Conservation (phyloP, 2,113 vertebrate species). For the Pelecanoides urinatrix region DNA sequence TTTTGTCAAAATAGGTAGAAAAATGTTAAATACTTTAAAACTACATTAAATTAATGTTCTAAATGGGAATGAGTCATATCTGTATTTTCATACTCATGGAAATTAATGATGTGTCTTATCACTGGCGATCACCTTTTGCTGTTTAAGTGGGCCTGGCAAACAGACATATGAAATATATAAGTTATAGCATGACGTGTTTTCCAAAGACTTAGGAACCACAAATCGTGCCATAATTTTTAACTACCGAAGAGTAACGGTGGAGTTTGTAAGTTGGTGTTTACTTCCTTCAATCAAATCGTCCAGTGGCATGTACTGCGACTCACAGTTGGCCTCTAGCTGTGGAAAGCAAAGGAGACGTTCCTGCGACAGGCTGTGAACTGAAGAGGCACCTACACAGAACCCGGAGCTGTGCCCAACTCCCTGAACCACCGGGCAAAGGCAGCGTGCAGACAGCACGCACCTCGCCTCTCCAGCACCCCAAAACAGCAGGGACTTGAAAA, state of each 20-base stretch:
- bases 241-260: neutral
- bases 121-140: neutral
- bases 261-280: neutral
- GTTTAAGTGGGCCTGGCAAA: neutral
- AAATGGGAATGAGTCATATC: neutral
- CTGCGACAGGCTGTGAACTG: neutral
- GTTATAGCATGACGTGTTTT: neutral
- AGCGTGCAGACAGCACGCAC: neutral
- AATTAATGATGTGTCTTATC: neutral
- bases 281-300: neutral
- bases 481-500: neutral
- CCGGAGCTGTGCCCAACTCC: rapidly evolving
- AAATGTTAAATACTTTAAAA: neutral
- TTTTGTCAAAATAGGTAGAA: neutral
- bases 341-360: neutral
- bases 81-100: neutral
- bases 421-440: neutral
- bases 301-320: rapidly evolving
- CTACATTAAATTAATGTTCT: neutral
- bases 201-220: neutral
- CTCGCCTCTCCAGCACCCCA: neutral
- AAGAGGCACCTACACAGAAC: neutral
- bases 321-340: neutral
- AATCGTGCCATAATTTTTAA: neutral
- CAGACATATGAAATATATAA: neutral